Evolutionary conservation across 2,113 vertebrate species (phyloP).

Genomic region (Paradisaea rubra): DNA sequence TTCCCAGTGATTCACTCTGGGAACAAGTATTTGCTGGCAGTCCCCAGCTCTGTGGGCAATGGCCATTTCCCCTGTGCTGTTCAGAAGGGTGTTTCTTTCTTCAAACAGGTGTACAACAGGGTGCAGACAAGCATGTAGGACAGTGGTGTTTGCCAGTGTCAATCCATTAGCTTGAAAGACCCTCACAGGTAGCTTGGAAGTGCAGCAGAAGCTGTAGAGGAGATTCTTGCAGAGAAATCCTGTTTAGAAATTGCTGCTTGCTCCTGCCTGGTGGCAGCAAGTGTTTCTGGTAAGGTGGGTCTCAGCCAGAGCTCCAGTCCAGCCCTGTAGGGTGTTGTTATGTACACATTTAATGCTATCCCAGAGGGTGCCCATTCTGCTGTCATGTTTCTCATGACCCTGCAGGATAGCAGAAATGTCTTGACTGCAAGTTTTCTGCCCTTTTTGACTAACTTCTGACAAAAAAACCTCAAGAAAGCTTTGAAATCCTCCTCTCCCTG

Average conservation of each 20-base stretch:
- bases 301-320: not conserved
- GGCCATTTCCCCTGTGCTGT: not conserved
- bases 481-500: not conserved
- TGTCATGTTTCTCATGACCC: not conserved
- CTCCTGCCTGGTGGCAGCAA: not conserved
- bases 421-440: not conserved
- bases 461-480: not conserved
- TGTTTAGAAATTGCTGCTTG: not conserved
- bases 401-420: not conserved
- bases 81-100: not conserved
- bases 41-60: not conserved
- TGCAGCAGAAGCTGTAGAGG: not conserved
- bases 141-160: not conserved
- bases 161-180: not conserved
- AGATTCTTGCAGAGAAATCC: not conserved
- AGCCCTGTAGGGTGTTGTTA: not conserved
- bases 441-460: not conserved
- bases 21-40: not conserved
- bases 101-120: not conserved
- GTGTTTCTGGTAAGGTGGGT: not conserved
- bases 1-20: not conserved
- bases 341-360: not conserved
- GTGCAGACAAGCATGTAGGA: not conserved
- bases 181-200: not conserved
- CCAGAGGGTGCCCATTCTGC: not conserved